Evolutionary conservation across 2,888 invertebrate genomes (phyloP), one percentile per base, ranked within the genome.

Genomic region (Caenorhabditis sinica): DNA sequence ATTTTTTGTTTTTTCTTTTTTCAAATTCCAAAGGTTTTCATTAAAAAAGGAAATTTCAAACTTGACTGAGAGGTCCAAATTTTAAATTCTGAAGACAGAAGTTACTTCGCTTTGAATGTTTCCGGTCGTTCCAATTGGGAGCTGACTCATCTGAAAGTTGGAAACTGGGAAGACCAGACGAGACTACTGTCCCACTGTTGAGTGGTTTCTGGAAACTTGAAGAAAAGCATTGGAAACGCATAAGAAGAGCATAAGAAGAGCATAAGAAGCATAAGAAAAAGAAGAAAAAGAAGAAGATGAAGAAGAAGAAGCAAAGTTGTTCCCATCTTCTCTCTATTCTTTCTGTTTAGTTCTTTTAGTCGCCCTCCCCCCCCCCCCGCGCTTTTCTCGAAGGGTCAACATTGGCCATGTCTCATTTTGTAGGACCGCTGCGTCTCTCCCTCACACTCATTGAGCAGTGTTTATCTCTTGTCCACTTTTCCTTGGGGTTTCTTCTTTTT

Each of bases 361-460:
- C 28, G 13, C 25, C 28, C 68, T 13, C 53, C 56, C 53, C 68
- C 66, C 51, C 53, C 53, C 56, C 56, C 69, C 56, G 28, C 56
- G n/a, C 51, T 20, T 69, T 69, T 69, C 56, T 69, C 69, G 56
- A 69, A 77, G 77, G 77, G 77, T 77, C 77, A 77, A 77, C 77
- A 77, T 61, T 69, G 69, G 33, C 69, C 77, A 76, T 68, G 58
- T 74, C 75, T 68, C 43, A 17, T 63, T 63, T 69, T 76, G 30
- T 36, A n/a, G 17, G n/a, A 23, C 36, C 40, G 6, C 60, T 69
- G 53, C 33, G 69, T 56, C 56, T 56, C 56, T 9, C 28, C 53
- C 8, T 2, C 56, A 17, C 56, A 51, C 53, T 77, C 61, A 8
- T 17, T 58, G 58, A 43, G 58, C 68, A 53, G 66, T 60, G 75